These are phyloP conservation scores for Choreutis nemorana DNA, from an alignment of 2,888 invertebrate species.

Conservation along the genomic window DNA sequence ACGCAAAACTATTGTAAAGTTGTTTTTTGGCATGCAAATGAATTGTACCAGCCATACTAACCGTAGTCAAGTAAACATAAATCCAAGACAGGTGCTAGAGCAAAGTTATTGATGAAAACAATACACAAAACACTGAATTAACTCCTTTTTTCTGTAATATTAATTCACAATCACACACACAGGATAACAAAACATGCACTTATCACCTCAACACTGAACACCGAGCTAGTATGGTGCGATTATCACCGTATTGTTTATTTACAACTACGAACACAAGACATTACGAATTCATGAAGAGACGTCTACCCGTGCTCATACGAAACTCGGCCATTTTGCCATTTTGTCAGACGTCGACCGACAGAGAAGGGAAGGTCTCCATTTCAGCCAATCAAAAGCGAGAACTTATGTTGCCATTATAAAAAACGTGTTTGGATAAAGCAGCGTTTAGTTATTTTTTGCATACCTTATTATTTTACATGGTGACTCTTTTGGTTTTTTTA, in stretches of 20 bases:
- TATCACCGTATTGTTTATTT: constrained; percentile 42
- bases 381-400: constrained; percentile 18
- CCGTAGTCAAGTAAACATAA: constrained; percentile 57
- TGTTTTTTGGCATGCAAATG: constrained; percentile 3
- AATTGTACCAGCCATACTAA: constrained; percentile 24
- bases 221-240: constrained; percentile 25
- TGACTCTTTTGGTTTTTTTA: not conserved
- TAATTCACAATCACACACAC: constrained; percentile 33
- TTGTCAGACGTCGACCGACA: too few relatives aligned
- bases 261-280: constrained; percentile 32
- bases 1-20: constrained; percentile 17
- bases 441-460: too few relatives aligned
- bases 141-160: constrained; percentile 29
- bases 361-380: constrained; percentile 22
- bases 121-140: constrained; percentile 49
- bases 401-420: constrained; percentile 1
- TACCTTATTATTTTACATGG: too few relatives aligned
- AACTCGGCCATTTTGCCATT: constrained; percentile 54
- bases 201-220: constrained; percentile 35
- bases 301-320: constrained; percentile 46
- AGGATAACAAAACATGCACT: constrained; percentile 34
- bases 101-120: constrained; percentile 48
- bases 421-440: too few relatives aligned
- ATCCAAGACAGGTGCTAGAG: constrained; percentile 50
- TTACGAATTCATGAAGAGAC: constrained; percentile 38